A percentile compares a stretch with the other conserved stretches of the same genome.
phyloP scores from a whole-genome alignment of 2,113 vertebrate genomes.

The Blennius ocellaris region DNA sequence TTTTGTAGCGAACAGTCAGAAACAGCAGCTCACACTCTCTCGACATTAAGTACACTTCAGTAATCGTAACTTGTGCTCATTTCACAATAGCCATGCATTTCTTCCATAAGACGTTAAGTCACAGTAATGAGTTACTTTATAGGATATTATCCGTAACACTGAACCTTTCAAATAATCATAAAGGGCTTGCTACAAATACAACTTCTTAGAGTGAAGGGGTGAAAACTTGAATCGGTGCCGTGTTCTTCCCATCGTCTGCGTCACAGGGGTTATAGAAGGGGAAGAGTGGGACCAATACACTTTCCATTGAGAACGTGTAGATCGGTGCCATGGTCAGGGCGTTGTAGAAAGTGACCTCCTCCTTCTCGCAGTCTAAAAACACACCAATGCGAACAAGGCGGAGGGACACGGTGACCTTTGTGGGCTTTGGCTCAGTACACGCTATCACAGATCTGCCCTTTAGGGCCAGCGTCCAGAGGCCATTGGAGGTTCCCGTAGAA shows the following conservation, averaged over 20 bases:
- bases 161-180: no score
- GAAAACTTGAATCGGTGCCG: constrained; percentile 68
- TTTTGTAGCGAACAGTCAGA: no score
- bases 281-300: constrained; percentile 63
- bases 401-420: constrained; percentile 57
- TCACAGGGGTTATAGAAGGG: constrained; percentile 80
- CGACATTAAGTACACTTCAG: no score
- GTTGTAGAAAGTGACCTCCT: constrained; percentile 84
- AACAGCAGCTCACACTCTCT: no score
- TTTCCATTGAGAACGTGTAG: constrained; percentile 77
- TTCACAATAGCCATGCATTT: no score
- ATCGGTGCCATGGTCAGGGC: constrained; percentile 79
- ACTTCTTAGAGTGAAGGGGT: constrained; percentile 66
- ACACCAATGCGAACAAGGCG: constrained; percentile 74
- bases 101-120: no score
- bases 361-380: constrained; percentile 81
- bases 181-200: neutral
- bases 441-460: constrained; percentile 70
- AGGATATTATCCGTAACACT: no score
- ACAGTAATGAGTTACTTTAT: no score
- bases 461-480: constrained; percentile 82
- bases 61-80: no score
- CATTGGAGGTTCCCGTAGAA: constrained; percentile 62
- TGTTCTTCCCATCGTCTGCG: constrained; percentile 74
- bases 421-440: constrained; percentile 79